A percentile compares a stretch with the other conserved stretches of the same genome.
These are phyloP conservation scores for Pomatostomus ruficeps DNA, from an alignment of 2,113 vertebrate species.

Conservation along the genomic window DNA sequence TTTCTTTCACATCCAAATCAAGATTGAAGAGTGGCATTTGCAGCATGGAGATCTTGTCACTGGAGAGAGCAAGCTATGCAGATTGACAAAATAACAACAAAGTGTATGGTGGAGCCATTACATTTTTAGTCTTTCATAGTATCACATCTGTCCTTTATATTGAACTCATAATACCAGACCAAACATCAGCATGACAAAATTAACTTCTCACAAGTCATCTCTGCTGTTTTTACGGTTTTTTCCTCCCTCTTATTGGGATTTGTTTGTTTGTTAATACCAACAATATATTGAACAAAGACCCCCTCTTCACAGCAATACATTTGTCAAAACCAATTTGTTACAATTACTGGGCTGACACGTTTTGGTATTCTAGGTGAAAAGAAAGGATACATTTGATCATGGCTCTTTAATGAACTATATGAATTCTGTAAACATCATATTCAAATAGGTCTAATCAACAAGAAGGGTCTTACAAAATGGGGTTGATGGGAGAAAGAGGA, in stretches of 20 bases:
- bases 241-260: rapidly evolving
- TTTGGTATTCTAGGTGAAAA: background rate
- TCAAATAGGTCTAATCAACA: background rate
- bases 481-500: background rate
- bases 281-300: background rate
- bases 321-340: background rate
- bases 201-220: background rate
- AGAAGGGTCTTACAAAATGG: background rate
- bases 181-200: background rate
- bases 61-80: slow-evolving; percentile 87
- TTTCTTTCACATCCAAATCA: slow-evolving; percentile 83
- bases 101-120: background rate
- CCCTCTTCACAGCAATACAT: background rate
- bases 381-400: background rate
- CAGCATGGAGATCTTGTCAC: slow-evolving; percentile 91
- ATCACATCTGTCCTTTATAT: background rate
- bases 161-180: background rate
- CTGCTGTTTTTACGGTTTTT: background rate
- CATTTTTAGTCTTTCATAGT: background rate
- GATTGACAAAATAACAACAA: background rate
- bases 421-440: background rate
- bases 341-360: background rate
- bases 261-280: background rate
- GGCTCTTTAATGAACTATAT: background rate
- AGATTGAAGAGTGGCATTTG: slow-evolving; percentile 90